A percentile compares a stretch with the other conserved stretches of the same genome.
Conservation (phyloP, 2,797 vertebrate species). For the Tokudaia muenninki region DNA sequence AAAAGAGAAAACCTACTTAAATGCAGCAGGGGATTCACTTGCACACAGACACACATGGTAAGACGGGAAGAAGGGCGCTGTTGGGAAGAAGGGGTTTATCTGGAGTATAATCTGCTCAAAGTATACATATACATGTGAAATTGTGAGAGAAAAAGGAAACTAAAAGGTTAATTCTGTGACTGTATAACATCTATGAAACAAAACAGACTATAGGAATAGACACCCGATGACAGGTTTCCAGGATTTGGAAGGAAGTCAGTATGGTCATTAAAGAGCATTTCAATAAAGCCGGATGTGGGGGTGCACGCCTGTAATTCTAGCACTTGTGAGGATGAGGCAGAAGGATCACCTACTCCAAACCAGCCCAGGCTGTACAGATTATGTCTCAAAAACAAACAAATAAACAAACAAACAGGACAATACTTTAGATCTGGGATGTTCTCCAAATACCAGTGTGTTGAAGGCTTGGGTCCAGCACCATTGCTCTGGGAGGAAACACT, state of each 20-base stretch:
- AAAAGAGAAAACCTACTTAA: background rate
- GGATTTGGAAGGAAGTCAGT: background rate
- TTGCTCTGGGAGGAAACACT: background rate
- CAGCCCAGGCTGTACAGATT: background rate
- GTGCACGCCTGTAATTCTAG: background rate
- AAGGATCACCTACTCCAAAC: background rate
- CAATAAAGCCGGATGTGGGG: background rate
- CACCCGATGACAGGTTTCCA: background rate
- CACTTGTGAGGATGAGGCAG: background rate
- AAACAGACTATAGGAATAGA: background rate
- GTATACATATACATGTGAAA: background rate
- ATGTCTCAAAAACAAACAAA: background rate
- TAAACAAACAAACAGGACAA: background rate
- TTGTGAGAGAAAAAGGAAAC: background rate
- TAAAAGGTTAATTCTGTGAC: constrained; percentile 15
- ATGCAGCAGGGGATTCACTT: background rate
- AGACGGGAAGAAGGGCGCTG: background rate
- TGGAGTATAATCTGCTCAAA: background rate
- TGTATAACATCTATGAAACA: constrained; percentile 1
- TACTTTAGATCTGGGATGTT: background rate
- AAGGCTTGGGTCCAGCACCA: background rate
- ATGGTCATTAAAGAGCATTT: background rate
- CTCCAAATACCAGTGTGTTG: background rate
- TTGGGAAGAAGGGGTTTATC: background rate
- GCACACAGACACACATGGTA: background rate